Conservation (phyloP, 1,140 invertebrate genomes). For the Macrobrachium rosenbergii region DNA sequence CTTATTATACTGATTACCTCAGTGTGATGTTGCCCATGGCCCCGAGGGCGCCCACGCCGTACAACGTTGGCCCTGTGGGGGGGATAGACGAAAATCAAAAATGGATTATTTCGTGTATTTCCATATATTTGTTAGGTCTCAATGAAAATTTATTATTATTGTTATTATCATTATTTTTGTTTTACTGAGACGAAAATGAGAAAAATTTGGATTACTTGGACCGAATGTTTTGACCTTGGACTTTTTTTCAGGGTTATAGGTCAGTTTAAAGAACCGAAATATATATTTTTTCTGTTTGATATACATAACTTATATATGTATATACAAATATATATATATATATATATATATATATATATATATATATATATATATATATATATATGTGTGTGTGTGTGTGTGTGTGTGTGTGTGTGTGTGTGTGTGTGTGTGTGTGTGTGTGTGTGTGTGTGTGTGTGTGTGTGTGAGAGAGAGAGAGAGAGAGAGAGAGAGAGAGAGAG, state of each 20-base stretch:
- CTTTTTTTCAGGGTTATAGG: not conserved
- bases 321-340: not conserved
- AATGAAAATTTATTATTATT: too few species aligned
- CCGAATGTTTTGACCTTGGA: not conserved
- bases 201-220: too few species aligned
- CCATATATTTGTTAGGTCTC: too few species aligned
- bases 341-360: not conserved
- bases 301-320: not conserved
- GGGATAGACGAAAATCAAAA: not conserved
- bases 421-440: too few species aligned
- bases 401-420: slow-evolving; percentile 14
- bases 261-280: too few species aligned
- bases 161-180: not conserved
- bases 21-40: slow-evolving; percentile 72
- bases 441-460: too few species aligned
- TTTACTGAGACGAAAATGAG: too few species aligned
- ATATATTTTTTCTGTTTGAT: too few species aligned
- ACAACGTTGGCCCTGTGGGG: slow-evolving; percentile 71
- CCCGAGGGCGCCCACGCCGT: slow-evolving; percentile 70
- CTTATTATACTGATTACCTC: slow-evolving; percentile 23
- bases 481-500: not conserved
- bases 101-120: too few species aligned
- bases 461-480: too few species aligned
- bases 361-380: not conserved
- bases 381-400: slow-evolving; percentile 9